These are phyloP conservation scores for Plebejus anna DNA, from an alignment of 2,888 invertebrate genomes.

Conservation along the genomic window DNA sequence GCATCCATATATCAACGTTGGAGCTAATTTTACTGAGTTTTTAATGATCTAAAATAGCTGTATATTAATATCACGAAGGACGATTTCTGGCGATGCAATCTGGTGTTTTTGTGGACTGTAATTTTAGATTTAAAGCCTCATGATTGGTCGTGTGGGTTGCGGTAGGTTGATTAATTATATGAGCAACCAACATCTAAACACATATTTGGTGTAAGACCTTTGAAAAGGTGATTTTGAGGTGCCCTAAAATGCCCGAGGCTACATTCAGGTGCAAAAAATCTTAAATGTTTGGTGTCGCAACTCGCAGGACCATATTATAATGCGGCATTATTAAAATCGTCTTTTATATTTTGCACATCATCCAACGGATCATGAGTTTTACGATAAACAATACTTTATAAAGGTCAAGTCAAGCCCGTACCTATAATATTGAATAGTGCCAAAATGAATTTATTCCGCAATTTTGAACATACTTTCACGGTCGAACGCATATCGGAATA, in stretches of 20 bases:
- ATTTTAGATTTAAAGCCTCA: neutral
- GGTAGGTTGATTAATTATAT: neutral
- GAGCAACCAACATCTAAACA: neutral
- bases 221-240: neutral
- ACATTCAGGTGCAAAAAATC: neutral
- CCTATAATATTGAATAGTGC: neutral
- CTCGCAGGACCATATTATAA: neutral
- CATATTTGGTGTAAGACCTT: constrained; percentile 2
- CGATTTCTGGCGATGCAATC: neutral
- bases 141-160: constrained; percentile 7
- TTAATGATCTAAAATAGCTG: constrained; percentile 12
- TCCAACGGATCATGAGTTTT: neutral
- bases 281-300: neutral
- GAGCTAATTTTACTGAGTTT: constrained; percentile 1
- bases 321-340: neutral
- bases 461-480: neutral
- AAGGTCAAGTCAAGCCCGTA: neutral
- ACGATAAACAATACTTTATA: neutral
- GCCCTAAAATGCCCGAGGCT: neutral
- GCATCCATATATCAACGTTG: constrained; percentile 2
- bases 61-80: neutral
- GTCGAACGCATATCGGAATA: neutral
- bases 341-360: neutral
- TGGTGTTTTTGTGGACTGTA: neutral
- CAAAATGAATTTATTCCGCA: neutral